Evolutionary conservation across 1,140 invertebrate genomes (phyloP).

Genomic region (Chionoecetes opilio): DNA sequence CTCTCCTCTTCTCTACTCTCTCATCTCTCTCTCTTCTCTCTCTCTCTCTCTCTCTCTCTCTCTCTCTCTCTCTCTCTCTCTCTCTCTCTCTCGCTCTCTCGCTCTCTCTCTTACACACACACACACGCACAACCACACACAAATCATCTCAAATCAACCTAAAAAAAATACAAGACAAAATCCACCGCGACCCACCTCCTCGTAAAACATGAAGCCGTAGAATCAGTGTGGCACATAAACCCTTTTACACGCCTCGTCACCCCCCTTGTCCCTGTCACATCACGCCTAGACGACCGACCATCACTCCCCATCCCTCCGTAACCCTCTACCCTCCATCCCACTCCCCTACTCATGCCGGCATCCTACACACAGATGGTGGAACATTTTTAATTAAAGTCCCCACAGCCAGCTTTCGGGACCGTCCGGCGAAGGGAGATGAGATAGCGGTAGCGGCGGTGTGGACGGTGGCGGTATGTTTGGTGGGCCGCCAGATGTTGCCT

Average conservation of each 20-base stretch:
- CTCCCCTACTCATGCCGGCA: not conserved
- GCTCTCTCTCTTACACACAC: not conserved
- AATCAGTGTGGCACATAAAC: too few relatives aligned
- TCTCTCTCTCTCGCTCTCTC: not conserved
- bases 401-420: not conserved
- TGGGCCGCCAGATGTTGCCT: not conserved
- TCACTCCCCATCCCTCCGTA: not conserved
- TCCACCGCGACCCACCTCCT: too few relatives aligned
- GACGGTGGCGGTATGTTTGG: not conserved
- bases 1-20: not conserved
- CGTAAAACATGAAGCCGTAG: too few relatives aligned
- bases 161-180: too few relatives aligned
- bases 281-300: not conserved
- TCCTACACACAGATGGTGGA: not conserved
- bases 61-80: not conserved
- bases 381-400: constrained; percentile 30
- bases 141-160: not conserved
- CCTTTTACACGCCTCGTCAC: not conserved
- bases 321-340: not conserved
- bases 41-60: not conserved
- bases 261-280: not conserved
- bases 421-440: constrained; percentile 10
- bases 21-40: too few relatives aligned
- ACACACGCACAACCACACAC: not conserved
- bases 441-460: not conserved